Percentiles rank a stretch among this genome's conserved stretches.
Evolutionary conservation across 2,113 vertebrate genomes (phyloP).

Genomic region (Pleuronectes platessa): DNA sequence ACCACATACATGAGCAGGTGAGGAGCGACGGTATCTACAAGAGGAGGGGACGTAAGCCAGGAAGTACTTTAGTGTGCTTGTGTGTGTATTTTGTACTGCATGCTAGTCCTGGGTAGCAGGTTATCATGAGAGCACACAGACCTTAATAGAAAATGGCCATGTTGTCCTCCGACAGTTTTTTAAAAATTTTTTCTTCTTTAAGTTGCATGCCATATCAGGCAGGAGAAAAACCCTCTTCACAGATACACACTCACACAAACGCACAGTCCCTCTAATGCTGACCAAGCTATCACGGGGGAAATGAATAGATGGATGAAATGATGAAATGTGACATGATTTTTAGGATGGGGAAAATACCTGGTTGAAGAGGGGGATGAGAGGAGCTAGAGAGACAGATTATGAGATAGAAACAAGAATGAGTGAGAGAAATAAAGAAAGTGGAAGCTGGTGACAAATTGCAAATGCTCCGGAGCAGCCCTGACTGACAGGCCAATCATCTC

Average conservation of each 20-base stretch:
- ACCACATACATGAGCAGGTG: constrained; percentile 1
- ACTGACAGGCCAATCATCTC: constrained; percentile 83
- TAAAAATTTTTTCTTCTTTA: too few species aligned
- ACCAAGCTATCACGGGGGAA: constrained; percentile 50
- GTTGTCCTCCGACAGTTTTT: too few species aligned
- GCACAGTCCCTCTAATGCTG: constrained; percentile 27
- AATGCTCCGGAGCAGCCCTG: constrained; percentile 66
- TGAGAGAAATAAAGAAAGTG: constrained; percentile 23
- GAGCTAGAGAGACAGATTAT: constrained; percentile 22
- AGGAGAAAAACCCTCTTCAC: constrained; percentile 46
- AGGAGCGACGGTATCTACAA: background rate
- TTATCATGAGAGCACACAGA: constrained; percentile 39
- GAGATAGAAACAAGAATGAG: constrained; percentile 54
- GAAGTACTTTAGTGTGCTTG: background rate
- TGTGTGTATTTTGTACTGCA: background rate
- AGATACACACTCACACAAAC: background rate
- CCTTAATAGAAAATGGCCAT: constrained; percentile 67
- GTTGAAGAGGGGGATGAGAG: constrained; percentile 37
- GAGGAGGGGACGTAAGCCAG: background rate
- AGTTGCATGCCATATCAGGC: constrained; percentile 57
- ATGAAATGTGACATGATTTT: constrained; percentile 58
- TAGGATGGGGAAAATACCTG: constrained; percentile 4
- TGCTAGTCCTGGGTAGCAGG: constrained; percentile 17
- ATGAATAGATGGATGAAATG: constrained; percentile 61
- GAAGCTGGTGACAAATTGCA: constrained; percentile 63